Base-by-base conservation (phyloP, 2,888 invertebrate genomes). In the Odontothrips loti region DNA sequence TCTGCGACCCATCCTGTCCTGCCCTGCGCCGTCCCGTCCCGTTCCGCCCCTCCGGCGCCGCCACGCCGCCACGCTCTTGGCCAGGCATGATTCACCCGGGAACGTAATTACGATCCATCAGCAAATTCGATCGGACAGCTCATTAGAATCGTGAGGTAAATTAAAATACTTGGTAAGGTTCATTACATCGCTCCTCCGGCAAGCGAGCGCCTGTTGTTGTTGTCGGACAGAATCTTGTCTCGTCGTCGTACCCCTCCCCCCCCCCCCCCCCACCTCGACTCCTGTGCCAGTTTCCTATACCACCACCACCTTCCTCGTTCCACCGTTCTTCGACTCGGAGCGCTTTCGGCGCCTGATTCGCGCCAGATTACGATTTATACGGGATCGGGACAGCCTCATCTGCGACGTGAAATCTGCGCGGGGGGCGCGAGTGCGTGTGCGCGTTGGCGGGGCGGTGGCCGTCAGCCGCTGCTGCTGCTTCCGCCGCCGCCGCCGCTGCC, bases 111-210 rank as follows among this genome's bases (percentile, higher is more conserved):
- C 68, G 68, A 10, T 27, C 68, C 68, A 75, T 23, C 68, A 27
- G 68, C 68, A 75, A 75, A 75, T 75, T 75, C 68, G 68, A 75
- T 75, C 68, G 68, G 68, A 27, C 68, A 75, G 68, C 68, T 75
- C 68, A 75, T 75, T 75, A 75, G 68, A 75, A 75, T 27, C 68
- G 68, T 75, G 68, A 75, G 68, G 23, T 75, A 75, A 75, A 75
- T 75, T 75, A 75, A 75, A 75, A 75, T 75, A 75, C 68, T 27
- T 75, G 68, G 68, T 75, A 75, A 75, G 27, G 68, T 75, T 75
- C 68, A 27, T 27, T 75, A 75, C 23, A 75, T 27, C 11, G 68
- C 27, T 58, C 34, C 34, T 43, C 34, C 34, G 34, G 34, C 34
- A 43, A 58, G 58, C 58, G 58, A 17, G 58, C 10, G 58, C 15